A percentile compares a stretch with the other conserved stretches of the same genome.
phyloP scores from a whole-genome alignment of 2,113 vertebrate species.

The Solea solea region DNA sequence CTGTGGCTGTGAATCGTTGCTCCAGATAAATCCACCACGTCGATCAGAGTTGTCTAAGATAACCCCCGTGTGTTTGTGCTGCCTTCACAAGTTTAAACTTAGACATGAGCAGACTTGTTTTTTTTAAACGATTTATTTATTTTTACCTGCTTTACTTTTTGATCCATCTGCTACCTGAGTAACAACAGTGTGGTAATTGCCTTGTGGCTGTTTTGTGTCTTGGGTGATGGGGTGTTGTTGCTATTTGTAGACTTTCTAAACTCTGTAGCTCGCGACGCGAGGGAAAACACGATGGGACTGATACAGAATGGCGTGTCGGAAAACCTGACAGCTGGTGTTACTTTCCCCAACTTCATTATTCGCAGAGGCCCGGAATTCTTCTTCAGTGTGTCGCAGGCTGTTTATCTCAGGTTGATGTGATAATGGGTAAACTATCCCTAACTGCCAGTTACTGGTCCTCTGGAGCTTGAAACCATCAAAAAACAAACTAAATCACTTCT shows the following conservation, averaged over 20 bases:
- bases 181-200: conserved; percentile 14
- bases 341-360: neutral
- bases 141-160: conserved; percentile 6
- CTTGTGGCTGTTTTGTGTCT: neutral
- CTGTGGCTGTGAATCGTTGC: neutral
- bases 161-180: neutral
- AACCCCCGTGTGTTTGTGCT: too few species aligned
- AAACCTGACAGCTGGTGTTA: neutral
- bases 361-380: neutral
- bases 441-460: conserved; percentile 1
- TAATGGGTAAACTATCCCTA: neutral
- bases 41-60: neutral
- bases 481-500: neutral
- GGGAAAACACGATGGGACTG: neutral
- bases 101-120: neutral
- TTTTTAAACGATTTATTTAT: conserved; percentile 1
- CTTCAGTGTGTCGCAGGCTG: neutral
- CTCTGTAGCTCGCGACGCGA: neutral
- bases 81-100: conserved; percentile 1
- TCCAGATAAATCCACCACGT: neutral
- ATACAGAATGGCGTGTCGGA: neutral
- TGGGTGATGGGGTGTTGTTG: neutral
- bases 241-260: neutral
- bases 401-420: neutral
- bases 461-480: neutral